Base-by-base conservation (phyloP, 2,888 invertebrate species). In the Xanthia icteritia region DNA sequence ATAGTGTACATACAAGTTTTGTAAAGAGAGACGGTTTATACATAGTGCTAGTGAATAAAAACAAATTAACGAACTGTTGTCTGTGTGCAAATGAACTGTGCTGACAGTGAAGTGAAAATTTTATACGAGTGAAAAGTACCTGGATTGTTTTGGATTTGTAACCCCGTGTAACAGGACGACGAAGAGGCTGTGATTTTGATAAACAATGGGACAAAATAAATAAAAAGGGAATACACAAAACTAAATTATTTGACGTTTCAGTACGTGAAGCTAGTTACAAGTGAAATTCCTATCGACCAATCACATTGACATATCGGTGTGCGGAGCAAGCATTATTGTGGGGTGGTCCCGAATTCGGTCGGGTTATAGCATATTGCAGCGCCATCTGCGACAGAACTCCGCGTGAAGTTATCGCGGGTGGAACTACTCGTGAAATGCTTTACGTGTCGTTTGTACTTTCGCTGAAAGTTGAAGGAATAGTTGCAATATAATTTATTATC, bases 361-460 rank as follows among this genome's bases (percentile, higher is more conserved):
- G 89, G 81, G 73, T 88, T 83, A 84, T 85, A 85, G 69, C 83
- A 80, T 86, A 83, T 92, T 88, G 92, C 79, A 88, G 94, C 96
- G 96, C 95, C 96, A 94, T 92, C 96, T 95, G 90, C 89, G 83
- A 87, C 87, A 89, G 89, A 89, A 89, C 91, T 85, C 90, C 83
- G 89, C 86, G 89, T 93, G 94, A 95, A 94, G 92, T 92, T 94
- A 91, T 91, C 89, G 89, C 93, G 90, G 88, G 91, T 91, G 91
- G 91, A 91, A 92, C 90, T 88, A 92, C 89, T 94, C 91, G 93
- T 92, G 91, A 93, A 94, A 95, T 94, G 94, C 92, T 94, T 93
- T 94, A 95, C 95, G 95, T 96, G 95, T 95, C 95, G 91, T 86
- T 89, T 91, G 91, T 93, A 95, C 95, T 94, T 95, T 95, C 95